Base-by-base conservation (phyloP, 1,140 invertebrate genomes). In the Drosophila kikkawai region DNA sequence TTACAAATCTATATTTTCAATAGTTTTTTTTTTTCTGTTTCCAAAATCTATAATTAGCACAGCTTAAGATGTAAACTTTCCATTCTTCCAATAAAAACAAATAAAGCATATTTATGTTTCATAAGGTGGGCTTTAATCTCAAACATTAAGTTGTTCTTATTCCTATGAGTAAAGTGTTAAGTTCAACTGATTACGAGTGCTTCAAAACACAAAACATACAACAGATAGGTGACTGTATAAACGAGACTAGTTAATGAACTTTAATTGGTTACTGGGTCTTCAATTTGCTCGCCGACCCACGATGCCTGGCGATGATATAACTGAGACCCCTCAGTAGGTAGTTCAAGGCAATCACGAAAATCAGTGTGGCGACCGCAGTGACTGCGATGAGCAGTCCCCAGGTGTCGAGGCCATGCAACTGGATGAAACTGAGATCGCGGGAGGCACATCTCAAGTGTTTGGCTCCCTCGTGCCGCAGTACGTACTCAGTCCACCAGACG, bases 401-500 rank as follows among this genome's bases (percentile, higher is more conserved):
- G 0, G 79, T 79, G 86, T 95, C 95, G 11, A 95, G 58, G 32
- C 94, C 87, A 42, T 95, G 93, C 50, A 94, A 93, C 75, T 95
- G 93, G 42, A 77, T 7, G 7, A 91, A 80, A 15, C 57, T 79
- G 7, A 93, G 53, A 13, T 92, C 66, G 7, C 73, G 68, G 22
- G 80, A 77, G 13, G 77, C 73, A 9, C 78, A 66, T 36, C 80
- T 74, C 59, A 93, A 59, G 47, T 91, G 82, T 2, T 55, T 48
- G 2, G 93, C 93, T 4, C 93, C 93, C 19, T 93, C 73, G 44
- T 95, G 92, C 17, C 93, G 93, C 2, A 95, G 93, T 1, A 96
- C 94, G 70, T 96, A 95, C 80, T 97, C 96, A 0, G 94, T 93
- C 95, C 96, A 96, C 93, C 95, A 97, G 2, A 96, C 93, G 1